Percentiles rank a stretch among this genome's conserved stretches.
Evolutionary conservation across 2,888 invertebrate species (phyloP).

Genomic region (Sepioteuthis lessoniana): DNA sequence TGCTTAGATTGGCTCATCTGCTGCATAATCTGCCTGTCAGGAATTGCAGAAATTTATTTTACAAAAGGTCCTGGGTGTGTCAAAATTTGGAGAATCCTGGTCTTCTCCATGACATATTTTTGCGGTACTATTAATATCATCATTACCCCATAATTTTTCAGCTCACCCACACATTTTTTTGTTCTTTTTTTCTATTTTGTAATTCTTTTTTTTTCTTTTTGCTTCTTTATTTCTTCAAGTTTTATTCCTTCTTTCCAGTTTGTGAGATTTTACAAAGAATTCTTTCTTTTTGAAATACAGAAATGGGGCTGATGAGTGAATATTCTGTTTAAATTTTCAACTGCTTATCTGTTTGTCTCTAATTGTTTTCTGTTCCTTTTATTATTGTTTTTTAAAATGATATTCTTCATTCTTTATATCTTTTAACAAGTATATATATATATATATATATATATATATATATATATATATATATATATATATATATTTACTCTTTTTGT

Average conservation of each 20-base stretch:
- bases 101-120: not conserved
- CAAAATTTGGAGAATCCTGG: constrained; percentile 33
- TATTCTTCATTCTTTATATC: not conserved
- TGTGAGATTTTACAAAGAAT: not conserved
- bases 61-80: constrained; percentile 15
- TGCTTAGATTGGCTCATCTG: not conserved
- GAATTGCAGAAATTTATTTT: constrained; percentile 23
- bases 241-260: not conserved
- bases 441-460: too few relatives aligned
- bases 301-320: not conserved
- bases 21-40: not conserved
- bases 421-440: too few relatives aligned
- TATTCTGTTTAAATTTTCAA: not conserved
- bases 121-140: not conserved
- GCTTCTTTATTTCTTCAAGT: not conserved
- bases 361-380: too few relatives aligned
- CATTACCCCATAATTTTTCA: not conserved
- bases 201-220: not conserved
- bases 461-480: too few relatives aligned
- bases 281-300: too few relatives aligned
- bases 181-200: not conserved
- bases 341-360: not conserved
- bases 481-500: too few relatives aligned
- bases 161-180: too few relatives aligned
- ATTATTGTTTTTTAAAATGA: not conserved